Base-by-base conservation (phyloP, 2,888 invertebrate species). In the Volucella zonaria region DNA sequence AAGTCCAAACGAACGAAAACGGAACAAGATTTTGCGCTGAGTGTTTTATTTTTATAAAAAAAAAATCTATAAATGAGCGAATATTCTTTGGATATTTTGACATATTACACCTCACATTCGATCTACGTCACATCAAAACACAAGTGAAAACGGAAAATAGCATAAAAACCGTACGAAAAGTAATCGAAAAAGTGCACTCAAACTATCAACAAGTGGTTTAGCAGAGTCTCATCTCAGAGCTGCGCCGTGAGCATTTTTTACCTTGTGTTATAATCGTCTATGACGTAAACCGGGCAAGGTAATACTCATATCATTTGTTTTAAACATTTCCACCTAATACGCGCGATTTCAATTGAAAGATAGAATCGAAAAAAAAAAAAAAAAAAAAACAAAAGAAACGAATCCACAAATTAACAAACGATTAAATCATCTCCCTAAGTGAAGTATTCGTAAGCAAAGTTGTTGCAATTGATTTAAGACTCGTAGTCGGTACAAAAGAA, bases 241-340 rank as follows among this genome's bases (percentile, higher is more conserved):
- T 85, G 68, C 73, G 81, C 81, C 73, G 76, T 81, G 54, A 58
- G 43, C 71, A 6, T 31, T 9, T 76, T 67, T 85, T 85, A 81
- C 85, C 85, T 85, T 85, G 81, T 73, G 73, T 73, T 85, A 85
- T 77, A 85, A 68, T 81, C 77, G 85, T 85, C 76, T 77, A 85
- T 85, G 85, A 85, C 85, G 85, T 85, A 85, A 85, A 85, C 81
- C 81, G 85, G 85, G 81, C 61, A 85, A 85, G 85, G 85, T 85
- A 85, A 85, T 70, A 80, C 42, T 77, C 80, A 71, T 73, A 31
- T 31, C 31, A 31, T 31, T 31, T 73, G 71, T 80, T 80, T 66
- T 43, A 31, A 68, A 14, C 49, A 67, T 40, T 64, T 68, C 62
- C 18, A 59, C 68, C 38, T 52, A 52, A 14, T 8, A 38, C 6